Evolutionary conservation across 2,888 invertebrate genomes (phyloP).

Genomic region (Drosophila histrio): DNA sequence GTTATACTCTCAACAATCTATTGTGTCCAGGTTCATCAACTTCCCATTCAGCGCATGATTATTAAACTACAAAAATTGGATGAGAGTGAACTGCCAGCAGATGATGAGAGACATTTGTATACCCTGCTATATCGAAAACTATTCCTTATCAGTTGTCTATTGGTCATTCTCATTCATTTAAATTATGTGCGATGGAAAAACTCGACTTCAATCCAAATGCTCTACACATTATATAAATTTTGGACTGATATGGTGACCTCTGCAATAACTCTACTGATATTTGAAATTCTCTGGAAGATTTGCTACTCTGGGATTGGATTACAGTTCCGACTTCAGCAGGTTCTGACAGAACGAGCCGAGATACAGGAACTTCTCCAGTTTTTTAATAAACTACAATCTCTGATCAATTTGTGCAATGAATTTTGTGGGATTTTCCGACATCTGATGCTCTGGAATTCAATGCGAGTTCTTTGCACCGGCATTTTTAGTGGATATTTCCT

Average conservation of each 20-base stretch:
- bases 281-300: conserved; percentile 7
- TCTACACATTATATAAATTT: not conserved
- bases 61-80: not conserved
- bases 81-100: no score
- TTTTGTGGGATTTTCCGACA: not conserved
- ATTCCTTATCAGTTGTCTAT: not conserved
- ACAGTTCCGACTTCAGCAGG: not conserved
- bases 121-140: not conserved
- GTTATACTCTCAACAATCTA: not conserved
- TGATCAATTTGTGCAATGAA: not conserved
- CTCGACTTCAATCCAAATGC: no score
- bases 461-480: not conserved
- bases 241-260: not conserved
- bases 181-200: no score
- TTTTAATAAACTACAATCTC: not conserved
- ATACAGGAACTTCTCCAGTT: not conserved
- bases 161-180: not conserved
- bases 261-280: not conserved
- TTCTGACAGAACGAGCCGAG: not conserved
- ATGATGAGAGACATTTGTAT: not conserved
- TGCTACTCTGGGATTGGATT: not conserved
- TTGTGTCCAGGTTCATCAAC: not conserved
- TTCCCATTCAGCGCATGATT: not conserved
- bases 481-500: not conserved
- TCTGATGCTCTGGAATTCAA: conserved; percentile 2